Evolutionary conservation across 2,113 vertebrate genomes (phyloP).

Genomic region (Cebus imitator): DNA sequence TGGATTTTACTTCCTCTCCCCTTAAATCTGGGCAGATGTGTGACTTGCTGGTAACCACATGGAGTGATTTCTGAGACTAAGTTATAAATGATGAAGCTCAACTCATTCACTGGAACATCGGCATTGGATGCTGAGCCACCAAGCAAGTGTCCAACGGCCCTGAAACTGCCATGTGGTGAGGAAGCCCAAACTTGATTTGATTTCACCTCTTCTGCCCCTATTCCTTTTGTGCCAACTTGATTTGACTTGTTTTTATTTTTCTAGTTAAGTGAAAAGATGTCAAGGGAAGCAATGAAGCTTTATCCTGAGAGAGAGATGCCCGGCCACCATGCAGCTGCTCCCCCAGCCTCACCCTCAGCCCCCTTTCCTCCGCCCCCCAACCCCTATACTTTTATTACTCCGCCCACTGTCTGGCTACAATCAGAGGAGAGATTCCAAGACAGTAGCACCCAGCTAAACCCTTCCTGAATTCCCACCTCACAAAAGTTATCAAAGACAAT

Average conservation of each 20-base stretch:
- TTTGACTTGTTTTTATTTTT: too few species aligned
- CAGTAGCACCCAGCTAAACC: neutral
- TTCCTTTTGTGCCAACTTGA: too few species aligned
- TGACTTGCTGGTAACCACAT: neutral
- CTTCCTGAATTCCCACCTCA: neutral
- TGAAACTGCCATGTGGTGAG: rapidly evolving
- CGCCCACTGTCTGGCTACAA: neutral
- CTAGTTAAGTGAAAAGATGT: neutral
- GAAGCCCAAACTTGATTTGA: neutral
- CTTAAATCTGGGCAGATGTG: neutral
- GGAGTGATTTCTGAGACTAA: neutral
- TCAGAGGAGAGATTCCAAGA: neutral
- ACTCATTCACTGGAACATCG: neutral
- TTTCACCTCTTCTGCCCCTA: too few species aligned
- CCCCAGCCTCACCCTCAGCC: too few species aligned
- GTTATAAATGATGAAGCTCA: neutral
- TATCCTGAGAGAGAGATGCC: neutral
- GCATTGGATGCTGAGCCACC: neutral
- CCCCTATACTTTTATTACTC: neutral
- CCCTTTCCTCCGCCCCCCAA: neutral
- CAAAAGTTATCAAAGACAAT: neutral
- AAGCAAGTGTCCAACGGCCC: neutral
- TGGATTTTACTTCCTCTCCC: neutral
- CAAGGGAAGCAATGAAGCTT: neutral
- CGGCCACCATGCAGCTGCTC: too few species aligned